Evolutionary conservation across 2,888 invertebrate species (phyloP), one percentile per base, ranked within the genome.

Genomic region (Odontomyia ornata): DNA sequence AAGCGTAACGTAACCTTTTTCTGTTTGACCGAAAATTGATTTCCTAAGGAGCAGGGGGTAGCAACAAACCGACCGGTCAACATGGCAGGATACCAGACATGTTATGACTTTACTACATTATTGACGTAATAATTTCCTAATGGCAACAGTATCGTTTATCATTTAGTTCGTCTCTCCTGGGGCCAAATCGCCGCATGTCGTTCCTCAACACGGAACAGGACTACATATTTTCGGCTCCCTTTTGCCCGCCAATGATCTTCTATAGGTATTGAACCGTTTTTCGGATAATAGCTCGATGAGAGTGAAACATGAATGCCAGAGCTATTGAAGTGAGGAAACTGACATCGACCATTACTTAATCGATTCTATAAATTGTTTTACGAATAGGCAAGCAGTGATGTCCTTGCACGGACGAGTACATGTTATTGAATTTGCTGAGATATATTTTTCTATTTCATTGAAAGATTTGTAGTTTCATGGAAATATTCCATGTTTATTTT

Each of bases 61-160:
- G n/a, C n/a, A 57, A 3, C 25, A 25, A 47, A 71, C 36, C 73
- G 36, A 57, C 73, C 73, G 73, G 73, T 36, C 73, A 73, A 73
- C 73, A 36, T 73, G 60, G 57, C 73, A 73, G 73, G 73, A 73
- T 73, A 73, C 57, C 73, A 73, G 77, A 76, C 75, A 79, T 77
- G 77, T 75, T 76, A 77, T 77, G 79, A 64, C 77, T 79, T 77
- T 75, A 71, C 75, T 75, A 79, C 76, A 79, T 77, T 79, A 79
- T 79, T 77, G 77, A 79, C 77, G 75, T 77, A 77, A 79, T 77
- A 77, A 77, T 77, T 77, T 77, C 69, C 77, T 77, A 79, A 79
- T 76, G 77, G 77, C 60, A 56, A 76, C 57, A 62, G 75, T 73
- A 75, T 77, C 79, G 77, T 79, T 79, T 79, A 76, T 79, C 77